A percentile compares a stretch with the other conserved stretches of the same genome.
Evolutionary conservation across 1,140 invertebrate genomes (phyloP).

Genomic region (Drosophila sp.): DNA sequence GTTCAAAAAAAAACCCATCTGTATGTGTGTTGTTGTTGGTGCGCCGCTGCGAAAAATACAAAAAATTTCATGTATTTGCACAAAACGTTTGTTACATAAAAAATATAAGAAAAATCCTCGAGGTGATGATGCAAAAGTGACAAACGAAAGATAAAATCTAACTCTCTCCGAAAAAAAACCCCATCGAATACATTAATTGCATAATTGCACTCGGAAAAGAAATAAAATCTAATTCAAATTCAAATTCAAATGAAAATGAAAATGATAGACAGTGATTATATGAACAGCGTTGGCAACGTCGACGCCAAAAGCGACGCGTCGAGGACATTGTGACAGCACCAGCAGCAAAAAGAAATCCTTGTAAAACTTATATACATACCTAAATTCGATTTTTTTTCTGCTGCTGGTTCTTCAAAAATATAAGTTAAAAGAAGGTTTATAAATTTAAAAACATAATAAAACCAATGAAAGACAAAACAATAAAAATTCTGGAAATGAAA

Average conservation of each 20-base stretch:
- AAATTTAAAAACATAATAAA: not conserved
- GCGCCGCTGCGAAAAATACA: conserved; percentile 52
- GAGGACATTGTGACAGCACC: conserved; percentile 58
- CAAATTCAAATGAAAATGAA: conserved; percentile 16
- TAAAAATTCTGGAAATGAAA: not conserved
- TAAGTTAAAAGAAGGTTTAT: not conserved
- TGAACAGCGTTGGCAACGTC: conserved; percentile 34
- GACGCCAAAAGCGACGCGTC: conserved; percentile 19
- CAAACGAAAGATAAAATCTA: conserved; percentile 21
- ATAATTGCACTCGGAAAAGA: too few relatives aligned
- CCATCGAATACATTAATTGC: not conserved
- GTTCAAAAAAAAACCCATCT: conserved; percentile 59
- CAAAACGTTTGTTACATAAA: conserved; percentile 74
- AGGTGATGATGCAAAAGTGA: conserved; percentile 51
- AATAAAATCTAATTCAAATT: too few relatives aligned
- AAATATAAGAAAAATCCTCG: conserved; percentile 39
- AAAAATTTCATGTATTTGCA: conserved; percentile 59
- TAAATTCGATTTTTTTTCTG: conserved; percentile 68
- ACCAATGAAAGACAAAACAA: conserved; percentile 6
- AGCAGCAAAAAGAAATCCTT: conserved; percentile 63
- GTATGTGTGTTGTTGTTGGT: conserved; percentile 65
- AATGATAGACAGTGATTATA: conserved; percentile 39
- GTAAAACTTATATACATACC: conserved; percentile 76
- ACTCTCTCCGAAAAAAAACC: conserved; percentile 3
- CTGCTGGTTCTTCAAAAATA: conserved; percentile 17